Conservation (phyloP, 2,888 invertebrate genomes). For the Amphipoea oculea region DNA sequence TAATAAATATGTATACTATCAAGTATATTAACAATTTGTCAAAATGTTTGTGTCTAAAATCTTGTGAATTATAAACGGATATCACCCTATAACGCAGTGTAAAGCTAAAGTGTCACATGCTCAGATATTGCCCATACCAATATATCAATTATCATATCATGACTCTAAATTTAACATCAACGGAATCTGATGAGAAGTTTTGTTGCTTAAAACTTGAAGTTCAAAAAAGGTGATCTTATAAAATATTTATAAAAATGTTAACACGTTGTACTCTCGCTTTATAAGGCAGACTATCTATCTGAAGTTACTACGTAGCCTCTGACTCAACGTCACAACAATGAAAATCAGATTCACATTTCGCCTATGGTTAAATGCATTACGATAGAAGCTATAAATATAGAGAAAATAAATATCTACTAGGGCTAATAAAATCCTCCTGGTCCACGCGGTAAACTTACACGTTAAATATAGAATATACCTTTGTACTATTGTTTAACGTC, state of each 20-base stretch:
- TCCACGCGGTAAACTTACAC: slow-evolving; percentile 87
- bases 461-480: slow-evolving; percentile 85
- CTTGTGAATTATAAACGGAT: slow-evolving; percentile 50
- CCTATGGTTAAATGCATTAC: slow-evolving; percentile 85
- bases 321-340: slow-evolving; percentile 70
- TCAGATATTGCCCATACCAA: slow-evolving; percentile 41
- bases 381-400: slow-evolving; percentile 84
- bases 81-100: slow-evolving; percentile 53
- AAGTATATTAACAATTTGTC: slow-evolving; percentile 70
- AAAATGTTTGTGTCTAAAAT: slow-evolving; percentile 67
- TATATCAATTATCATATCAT: slow-evolving; percentile 38
- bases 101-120: slow-evolving; percentile 63
- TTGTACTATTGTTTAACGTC: slow-evolving; percentile 87
- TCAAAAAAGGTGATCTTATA: slow-evolving; percentile 47
- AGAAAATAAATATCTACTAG: slow-evolving; percentile 87
- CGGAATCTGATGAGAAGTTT: slow-evolving; percentile 37
- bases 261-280: slow-evolving; percentile 64
- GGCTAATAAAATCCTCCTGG: slow-evolving; percentile 85
- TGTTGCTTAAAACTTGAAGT: slow-evolving; percentile 45
- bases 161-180: slow-evolving; percentile 43
- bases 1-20: slow-evolving; percentile 59
- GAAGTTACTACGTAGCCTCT: slow-evolving; percentile 77
- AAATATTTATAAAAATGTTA: slow-evolving; percentile 62
- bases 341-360: slow-evolving; percentile 84
- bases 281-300: slow-evolving; percentile 66